Evolutionary conservation across 2,113 vertebrate species (phyloP).

Genomic region (Tenrec ecaudatus): DNA sequence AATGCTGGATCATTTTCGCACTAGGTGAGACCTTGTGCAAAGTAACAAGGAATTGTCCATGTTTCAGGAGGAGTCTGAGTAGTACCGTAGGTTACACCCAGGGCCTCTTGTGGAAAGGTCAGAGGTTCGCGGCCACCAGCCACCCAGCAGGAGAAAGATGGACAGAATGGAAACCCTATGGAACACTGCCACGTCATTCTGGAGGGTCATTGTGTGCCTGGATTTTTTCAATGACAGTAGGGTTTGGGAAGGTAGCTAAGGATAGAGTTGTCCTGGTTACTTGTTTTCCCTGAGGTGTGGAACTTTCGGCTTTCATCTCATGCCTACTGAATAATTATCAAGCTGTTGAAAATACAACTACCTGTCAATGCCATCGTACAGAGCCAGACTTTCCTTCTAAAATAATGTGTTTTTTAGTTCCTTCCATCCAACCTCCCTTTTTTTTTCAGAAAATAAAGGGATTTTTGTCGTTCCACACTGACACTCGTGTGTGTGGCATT

Average conservation of each 20-base stretch:
- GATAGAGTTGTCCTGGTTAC: background rate
- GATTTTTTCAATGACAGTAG: background rate
- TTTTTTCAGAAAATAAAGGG: conserved; percentile 1
- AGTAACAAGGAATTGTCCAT: background rate
- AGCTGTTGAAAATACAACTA: no score
- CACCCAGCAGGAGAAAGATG: no score
- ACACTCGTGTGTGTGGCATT: background rate
- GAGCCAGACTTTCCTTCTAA: background rate
- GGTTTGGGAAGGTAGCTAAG: background rate
- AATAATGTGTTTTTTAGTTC: background rate
- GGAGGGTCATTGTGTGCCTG: background rate
- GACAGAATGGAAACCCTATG: background rate
- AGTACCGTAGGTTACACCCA: background rate
- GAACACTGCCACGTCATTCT: background rate
- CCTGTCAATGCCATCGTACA: background rate
- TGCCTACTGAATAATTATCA: background rate
- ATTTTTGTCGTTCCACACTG: background rate
- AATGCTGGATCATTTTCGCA: no score
- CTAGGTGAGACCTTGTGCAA: background rate
- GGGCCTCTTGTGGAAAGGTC: background rate
- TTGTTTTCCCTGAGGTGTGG: background rate
- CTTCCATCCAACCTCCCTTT: background rate
- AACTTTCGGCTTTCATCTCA: background rate
- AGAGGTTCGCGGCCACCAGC: background rate
- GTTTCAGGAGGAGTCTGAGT: background rate